phyloP scores from a whole-genome alignment of 1,140 invertebrate genomes.

The Trinorchestia longiramus region DNA sequence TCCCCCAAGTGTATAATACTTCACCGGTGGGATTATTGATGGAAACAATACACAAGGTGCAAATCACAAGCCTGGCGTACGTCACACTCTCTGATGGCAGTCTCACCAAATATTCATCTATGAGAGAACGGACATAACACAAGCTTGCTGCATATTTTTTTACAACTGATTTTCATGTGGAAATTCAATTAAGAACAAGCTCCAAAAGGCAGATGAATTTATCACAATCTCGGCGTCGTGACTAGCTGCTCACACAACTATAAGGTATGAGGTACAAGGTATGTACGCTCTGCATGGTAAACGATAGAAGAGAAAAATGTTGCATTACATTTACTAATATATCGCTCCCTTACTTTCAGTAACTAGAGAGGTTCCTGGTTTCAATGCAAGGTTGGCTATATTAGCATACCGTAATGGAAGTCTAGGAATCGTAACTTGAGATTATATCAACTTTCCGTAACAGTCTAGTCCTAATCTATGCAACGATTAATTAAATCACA shows the following conservation, averaged over 20 bases:
- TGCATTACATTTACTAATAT: background rate
- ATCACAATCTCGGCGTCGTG: background rate
- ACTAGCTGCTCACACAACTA: background rate
- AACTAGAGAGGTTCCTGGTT: background rate
- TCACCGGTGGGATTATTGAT: background rate
- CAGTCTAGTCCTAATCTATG: background rate
- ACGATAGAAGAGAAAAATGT: background rate
- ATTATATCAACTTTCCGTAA: background rate
- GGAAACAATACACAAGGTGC: background rate
- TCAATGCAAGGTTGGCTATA: background rate
- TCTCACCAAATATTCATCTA: background rate
- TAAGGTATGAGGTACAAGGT: background rate
- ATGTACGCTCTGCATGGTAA: background rate
- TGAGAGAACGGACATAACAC: background rate
- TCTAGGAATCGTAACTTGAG: background rate
- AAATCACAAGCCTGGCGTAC: background rate
- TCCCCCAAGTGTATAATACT: no score
- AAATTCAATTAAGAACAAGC: constrained; percentile 2
- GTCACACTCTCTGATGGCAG: background rate
- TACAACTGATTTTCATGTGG: background rate
- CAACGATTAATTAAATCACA: background rate
- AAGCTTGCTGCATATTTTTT: background rate
- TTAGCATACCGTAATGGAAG: background rate
- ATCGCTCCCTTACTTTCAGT: background rate
- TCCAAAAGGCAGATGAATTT: background rate